These are phyloP conservation scores for Macrophya alboannulata DNA, from an alignment of 2,888 invertebrate species.

Conservation along the genomic window DNA sequence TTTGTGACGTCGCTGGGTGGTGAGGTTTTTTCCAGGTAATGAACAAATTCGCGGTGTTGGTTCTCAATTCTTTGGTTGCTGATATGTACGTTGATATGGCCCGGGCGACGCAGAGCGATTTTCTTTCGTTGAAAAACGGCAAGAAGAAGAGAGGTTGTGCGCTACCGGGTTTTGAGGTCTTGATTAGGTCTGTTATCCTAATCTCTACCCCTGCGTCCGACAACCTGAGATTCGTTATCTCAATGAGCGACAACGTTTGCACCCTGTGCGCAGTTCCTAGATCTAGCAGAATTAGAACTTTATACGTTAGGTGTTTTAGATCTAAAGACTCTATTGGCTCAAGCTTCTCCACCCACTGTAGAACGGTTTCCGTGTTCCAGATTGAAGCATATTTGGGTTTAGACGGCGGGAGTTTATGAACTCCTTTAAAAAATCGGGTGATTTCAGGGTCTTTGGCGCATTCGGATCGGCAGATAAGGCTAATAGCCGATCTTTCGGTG, in stretches of 20 bases:
- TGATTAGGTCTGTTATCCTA: not conserved
- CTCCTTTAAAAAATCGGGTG: not conserved
- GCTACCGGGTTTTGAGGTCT: not conserved
- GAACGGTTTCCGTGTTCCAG: conserved; percentile 14
- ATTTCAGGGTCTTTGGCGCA: not conserved
- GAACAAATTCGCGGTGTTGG: not conserved
- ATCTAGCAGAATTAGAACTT: not conserved
- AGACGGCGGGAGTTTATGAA: not conserved
- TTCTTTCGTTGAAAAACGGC: not conserved
- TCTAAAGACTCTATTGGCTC: conserved; percentile 1
- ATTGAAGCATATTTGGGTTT: conserved; percentile 32
- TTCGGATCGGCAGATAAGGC: not conserved
- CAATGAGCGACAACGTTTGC: conserved; percentile 12
- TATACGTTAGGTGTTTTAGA: not conserved
- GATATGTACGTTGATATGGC: not conserved
- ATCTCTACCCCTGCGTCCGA: not conserved
- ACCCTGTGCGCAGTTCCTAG: conserved; percentile 14
- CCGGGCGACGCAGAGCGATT: not conserved
- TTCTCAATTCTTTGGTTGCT: not conserved
- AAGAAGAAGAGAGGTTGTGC: conserved; percentile 6
- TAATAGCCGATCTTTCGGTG: conserved; percentile 24
- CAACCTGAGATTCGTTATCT: not conserved
- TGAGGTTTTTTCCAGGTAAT: conserved; percentile 16
- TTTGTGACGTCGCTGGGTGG: not conserved
- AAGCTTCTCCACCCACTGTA: conserved; percentile 12